phyloP scores from a whole-genome alignment of 2,888 invertebrate genomes.

The Drosophila gaucha region DNA sequence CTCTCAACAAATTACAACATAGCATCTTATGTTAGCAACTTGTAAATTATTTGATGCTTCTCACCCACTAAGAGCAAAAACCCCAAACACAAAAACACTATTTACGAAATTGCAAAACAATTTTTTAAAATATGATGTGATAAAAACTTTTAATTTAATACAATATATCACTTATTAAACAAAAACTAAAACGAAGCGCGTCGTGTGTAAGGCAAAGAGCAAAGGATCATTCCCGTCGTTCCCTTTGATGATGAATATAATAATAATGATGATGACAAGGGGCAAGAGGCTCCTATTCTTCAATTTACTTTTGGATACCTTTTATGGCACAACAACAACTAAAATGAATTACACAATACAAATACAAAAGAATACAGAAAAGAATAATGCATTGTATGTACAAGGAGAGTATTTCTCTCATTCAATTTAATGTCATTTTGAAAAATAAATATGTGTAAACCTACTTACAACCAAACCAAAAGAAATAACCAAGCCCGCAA shows the following conservation, averaged over 20 bases:
- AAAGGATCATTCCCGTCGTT: slow-evolving; percentile 73
- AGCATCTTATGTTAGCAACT: slow-evolving; percentile 67
- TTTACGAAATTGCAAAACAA: slow-evolving; percentile 56
- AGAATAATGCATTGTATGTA: slow-evolving; percentile 51
- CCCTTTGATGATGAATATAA: slow-evolving; percentile 34
- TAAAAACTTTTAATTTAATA: slow-evolving; percentile 71
- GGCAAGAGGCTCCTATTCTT: slow-evolving; percentile 51
- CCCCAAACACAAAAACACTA: slow-evolving; percentile 41
- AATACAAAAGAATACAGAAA: slow-evolving; percentile 41
- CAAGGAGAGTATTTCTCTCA: slow-evolving; percentile 55
- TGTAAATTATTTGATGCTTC: slow-evolving; percentile 73
- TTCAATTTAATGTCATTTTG: slow-evolving; percentile 59
- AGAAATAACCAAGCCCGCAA: slow-evolving; percentile 22
- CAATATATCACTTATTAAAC: slow-evolving; percentile 65
- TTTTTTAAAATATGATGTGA: slow-evolving; percentile 72
- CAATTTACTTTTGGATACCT: slow-evolving; percentile 70
- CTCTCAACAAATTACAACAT: slow-evolving; percentile 56
- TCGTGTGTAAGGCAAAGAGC: slow-evolving; percentile 46
- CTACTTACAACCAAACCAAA: slow-evolving; percentile 48
- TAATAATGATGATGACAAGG: slow-evolving; percentile 44
- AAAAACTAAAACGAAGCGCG: slow-evolving; percentile 49
- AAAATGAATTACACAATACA: slow-evolving; percentile 36
- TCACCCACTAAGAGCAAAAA: slow-evolving; percentile 23
- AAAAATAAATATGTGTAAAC: slow-evolving; percentile 70
- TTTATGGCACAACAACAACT: slow-evolving; percentile 66